phyloP scores from a whole-genome alignment of 2,797 vertebrate genomes.

The Anas georgica region DNA sequence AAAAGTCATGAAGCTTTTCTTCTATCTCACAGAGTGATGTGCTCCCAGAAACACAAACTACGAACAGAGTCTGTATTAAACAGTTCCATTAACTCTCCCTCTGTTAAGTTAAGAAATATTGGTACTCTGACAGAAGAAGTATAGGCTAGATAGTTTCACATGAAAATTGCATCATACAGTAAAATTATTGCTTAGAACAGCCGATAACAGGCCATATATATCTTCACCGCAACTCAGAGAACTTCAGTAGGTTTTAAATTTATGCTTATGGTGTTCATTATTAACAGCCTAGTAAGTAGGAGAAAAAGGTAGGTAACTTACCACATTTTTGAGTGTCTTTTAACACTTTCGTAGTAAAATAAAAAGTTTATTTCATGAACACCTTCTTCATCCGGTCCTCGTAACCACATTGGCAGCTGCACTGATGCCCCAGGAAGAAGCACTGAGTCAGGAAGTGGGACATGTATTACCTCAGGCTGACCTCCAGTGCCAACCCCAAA shows the following conservation, averaged over 20 bases:
- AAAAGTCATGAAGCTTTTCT: neutral
- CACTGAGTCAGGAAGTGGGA: conserved; percentile 83
- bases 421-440: conserved; percentile 89
- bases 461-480: conserved; percentile 82
- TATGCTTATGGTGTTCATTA: neutral
- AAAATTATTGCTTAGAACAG: neutral
- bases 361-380: conserved; percentile 98
- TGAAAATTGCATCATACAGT: rapidly evolving
- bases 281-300: neutral
- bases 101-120: neutral
- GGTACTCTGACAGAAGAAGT: neutral
- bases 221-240: neutral
- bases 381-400: conserved; percentile 94
- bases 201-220: neutral
- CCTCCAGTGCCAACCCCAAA: conserved; percentile 76
- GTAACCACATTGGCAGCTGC: conserved; percentile 94
- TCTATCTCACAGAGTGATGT: neutral
- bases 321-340: conserved; percentile 88
- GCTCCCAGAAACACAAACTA: neutral
- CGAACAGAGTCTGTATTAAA: rapidly evolving
- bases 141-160: neutral
- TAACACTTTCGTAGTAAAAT: conserved; percentile 94
- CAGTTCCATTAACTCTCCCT: neutral
- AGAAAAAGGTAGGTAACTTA: conserved; percentile 57
- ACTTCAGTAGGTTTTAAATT: neutral